A percentile compares a stretch with the other conserved stretches of the same genome.
Evolutionary conservation across 1,140 invertebrate genomes (phyloP).

Genomic region (Streblospio benedicti): DNA sequence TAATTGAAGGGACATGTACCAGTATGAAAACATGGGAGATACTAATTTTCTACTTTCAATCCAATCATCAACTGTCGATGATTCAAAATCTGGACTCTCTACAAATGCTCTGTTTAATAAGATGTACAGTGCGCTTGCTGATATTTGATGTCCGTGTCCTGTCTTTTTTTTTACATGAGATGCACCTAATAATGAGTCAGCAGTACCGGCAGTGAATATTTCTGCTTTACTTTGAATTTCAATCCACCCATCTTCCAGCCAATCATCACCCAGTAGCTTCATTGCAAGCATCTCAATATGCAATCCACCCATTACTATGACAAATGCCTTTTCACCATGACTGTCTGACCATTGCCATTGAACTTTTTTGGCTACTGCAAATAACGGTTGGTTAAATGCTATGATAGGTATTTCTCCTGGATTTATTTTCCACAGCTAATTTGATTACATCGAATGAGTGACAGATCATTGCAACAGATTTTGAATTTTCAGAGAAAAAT

Average conservation of each 20-base stretch:
- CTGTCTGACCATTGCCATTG: conserved; percentile 23
- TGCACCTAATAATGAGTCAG: background rate
- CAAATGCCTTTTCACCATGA: conserved; percentile 24
- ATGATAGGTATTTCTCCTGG: conserved; percentile 17
- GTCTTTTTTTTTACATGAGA: too few species aligned
- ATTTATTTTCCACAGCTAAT: conserved; percentile 2
- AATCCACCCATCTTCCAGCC: background rate
- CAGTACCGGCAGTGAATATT: background rate
- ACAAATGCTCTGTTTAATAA: background rate
- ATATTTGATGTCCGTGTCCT: too few species aligned
- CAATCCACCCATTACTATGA: conserved; percentile 27
- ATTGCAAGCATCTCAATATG: conserved; percentile 26
- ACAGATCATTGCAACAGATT: too few species aligned
- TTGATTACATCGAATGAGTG: background rate
- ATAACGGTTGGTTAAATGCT: conserved; percentile 21
- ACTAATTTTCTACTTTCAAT: background rate
- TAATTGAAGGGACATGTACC: background rate
- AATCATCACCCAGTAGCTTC: conserved; percentile 13
- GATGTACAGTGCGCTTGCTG: background rate
- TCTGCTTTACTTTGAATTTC: background rate
- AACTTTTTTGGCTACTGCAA: conserved; percentile 22
- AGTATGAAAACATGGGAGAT: conserved; percentile 1
- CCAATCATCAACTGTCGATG: background rate
- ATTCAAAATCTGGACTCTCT: too few species aligned
- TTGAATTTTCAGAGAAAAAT: too few species aligned